A percentile compares a stretch with the other conserved stretches of the same genome.
These are phyloP conservation scores for Drosophila rellima DNA, from an alignment of 2,888 invertebrate species.

Conservation along the genomic window DNA sequence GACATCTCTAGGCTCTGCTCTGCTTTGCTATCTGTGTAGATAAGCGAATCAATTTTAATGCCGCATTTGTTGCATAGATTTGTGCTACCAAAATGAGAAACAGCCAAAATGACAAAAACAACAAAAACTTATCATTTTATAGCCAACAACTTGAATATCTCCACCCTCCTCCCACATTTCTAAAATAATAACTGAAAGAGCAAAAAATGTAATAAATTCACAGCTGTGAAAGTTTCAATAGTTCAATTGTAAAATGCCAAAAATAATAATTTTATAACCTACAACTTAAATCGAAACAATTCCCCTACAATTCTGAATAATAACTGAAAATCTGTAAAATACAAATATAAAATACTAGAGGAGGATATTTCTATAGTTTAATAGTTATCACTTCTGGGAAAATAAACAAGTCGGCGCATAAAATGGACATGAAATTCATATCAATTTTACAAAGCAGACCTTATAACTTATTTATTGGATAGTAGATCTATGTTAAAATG, in stretches of 20 bases:
- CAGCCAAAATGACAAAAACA: constrained; percentile 36
- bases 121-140: constrained; percentile 41
- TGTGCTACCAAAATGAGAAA: constrained; percentile 43
- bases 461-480: not conserved
- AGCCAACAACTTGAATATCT: constrained; percentile 10
- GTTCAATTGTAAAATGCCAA: constrained; percentile 25
- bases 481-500: not conserved
- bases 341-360: not conserved
- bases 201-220: not conserved
- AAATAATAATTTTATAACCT: constrained; percentile 35
- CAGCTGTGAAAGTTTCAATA: not conserved
- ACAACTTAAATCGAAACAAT: constrained; percentile 9
- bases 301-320: not conserved
- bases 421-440: not conserved
- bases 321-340: not conserved
- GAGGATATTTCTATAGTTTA: not conserved
- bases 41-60: constrained; percentile 82
- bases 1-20: not conserved
- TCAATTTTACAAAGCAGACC: not conserved
- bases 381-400: not conserved
- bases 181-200: not conserved
- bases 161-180: not conserved
- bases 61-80: constrained; percentile 75
- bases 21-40: constrained; percentile 31
- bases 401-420: not conserved